Conservation (phyloP, 1,140 invertebrate species). For the Mylabris phalerata region DNA sequence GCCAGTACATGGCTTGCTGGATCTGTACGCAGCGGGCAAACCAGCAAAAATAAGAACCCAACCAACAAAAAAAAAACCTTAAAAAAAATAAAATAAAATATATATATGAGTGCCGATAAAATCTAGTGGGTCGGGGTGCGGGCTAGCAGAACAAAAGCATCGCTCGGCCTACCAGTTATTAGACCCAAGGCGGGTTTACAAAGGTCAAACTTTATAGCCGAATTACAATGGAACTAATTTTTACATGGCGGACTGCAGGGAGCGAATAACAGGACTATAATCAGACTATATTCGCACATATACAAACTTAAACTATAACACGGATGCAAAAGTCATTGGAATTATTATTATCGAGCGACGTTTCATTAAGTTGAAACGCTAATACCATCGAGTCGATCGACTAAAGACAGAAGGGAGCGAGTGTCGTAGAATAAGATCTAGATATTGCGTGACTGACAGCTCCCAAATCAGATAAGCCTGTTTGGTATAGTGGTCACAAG, state of each 20-base stretch:
- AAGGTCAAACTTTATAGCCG: conserved; percentile 34
- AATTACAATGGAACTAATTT: conserved; percentile 37
- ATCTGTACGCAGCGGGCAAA: conserved; percentile 40
- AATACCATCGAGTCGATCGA: no score
- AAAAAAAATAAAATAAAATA: background rate
- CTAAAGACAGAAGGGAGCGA: no score
- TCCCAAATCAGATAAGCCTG: conserved; percentile 15
- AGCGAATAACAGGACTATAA: no score
- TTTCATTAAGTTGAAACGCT: no score
- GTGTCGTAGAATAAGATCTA: no score
- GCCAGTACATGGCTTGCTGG: conserved; percentile 41
- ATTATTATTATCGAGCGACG: no score
- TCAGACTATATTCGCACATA: no score
- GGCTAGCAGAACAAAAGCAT: conserved; percentile 40
- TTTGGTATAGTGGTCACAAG: conserved; percentile 10
- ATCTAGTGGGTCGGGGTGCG: conserved; percentile 40
- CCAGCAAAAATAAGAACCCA: conserved; percentile 43
- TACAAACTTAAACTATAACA: no score
- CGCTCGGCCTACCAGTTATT: conserved; percentile 39
- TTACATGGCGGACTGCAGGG: conserved; percentile 11
- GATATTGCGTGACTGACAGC: conserved; percentile 12
- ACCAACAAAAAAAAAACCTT: conserved; percentile 30
- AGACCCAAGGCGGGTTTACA: conserved; percentile 31
- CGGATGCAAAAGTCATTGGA: no score
- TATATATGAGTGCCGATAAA: conserved; percentile 41